Evolutionary conservation across 2,113 vertebrate species (phyloP), one percentile per base, ranked within the genome.

Genomic region (Gallinago undulata): DNA sequence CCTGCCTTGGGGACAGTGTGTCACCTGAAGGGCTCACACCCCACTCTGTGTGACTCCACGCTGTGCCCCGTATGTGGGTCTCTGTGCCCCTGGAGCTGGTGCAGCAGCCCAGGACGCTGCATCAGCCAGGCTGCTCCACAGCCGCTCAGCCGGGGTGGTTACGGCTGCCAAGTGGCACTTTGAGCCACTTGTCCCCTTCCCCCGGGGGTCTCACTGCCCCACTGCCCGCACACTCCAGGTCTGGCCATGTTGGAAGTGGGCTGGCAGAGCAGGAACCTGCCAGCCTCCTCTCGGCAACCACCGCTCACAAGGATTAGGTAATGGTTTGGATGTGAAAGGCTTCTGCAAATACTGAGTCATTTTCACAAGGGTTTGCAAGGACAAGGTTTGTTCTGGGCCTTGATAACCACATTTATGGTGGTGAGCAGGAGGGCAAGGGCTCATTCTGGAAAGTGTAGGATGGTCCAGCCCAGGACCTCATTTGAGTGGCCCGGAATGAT

Each of bases 271-370:
- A 84, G 80, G 75, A 68, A 77, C 45, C 64, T 27, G 27, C 4
- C 11, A 69, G 51, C 39, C 66, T 43, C 90, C 74, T 59, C 78
- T 41, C 0, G 0, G 60, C 39, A 75, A 72, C 21, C 24, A 2
- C 63, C 47, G 14, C 66, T 86, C 48, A 47, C 22, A 41, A 17
- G 84, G 77, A 74, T 93, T 35, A 87, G 90, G 70, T 79, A 47
- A 90, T 48, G 53, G 57, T 31, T 82, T 64, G 82, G 67, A 75
- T 8, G 10, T 17, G 70, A 85, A 91, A 79, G 48, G 62, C 35
- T 95, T 94, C 92, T 91, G 90, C 79, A 90, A 95, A 94, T 22
- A 93, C 43, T 17, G 85, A 95, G 66, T 91, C 88, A 92, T 24
- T 79, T 67, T 51, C 78, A 72, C 30, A 48, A n/a, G 64, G 3